Evolutionary conservation across 1,140 invertebrate species (phyloP), one percentile per base, ranked within the genome.

Genomic region (Neodiprion virginianus): DNA sequence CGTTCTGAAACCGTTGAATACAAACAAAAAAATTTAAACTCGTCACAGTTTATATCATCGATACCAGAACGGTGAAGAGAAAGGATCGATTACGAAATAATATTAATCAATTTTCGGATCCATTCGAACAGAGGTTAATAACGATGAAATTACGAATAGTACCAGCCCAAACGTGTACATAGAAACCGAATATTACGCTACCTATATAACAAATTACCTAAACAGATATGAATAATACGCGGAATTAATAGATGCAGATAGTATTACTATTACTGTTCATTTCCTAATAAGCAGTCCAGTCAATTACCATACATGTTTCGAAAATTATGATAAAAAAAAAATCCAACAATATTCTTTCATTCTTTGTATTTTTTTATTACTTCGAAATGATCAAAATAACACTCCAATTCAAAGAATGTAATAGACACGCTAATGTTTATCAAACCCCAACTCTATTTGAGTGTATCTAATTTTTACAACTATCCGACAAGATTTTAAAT

Each of bases 1-100:
- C 84, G 83, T 86, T 86, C 83, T 86, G 80, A 82, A 83, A 76
- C 85, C 85, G 82, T 83, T 84, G 78, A 40, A 79, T 77, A 80
- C 80, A 79, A 82, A 75, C 79, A 80, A 83, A 47, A 48, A 69
- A 53, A 74, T 61, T 61, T 61, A 61, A 61, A 61, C 53, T 61
- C n/a, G 4, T 7, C 53, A 61, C 11, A 61, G 53, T 61, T 61
- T 61, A 65, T 66, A 67, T 77, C 78, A 80, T 80, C 77, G 78
- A 76, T 75, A 78, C 72, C 72, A 69, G 76, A 79, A 72, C 70
- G 74, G 79, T 67, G 76, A 28, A 73, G 50, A 75, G 11, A 70
- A 71, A 50, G 68, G 9, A 72, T 69, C 17, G 67, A 72, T 61
- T 61, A 61, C 14, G 53, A 61, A 61, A 14, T 61, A 61, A 14